phyloP scores from a whole-genome alignment of 2,113 vertebrate species.

The Mobula birostris region DNA sequence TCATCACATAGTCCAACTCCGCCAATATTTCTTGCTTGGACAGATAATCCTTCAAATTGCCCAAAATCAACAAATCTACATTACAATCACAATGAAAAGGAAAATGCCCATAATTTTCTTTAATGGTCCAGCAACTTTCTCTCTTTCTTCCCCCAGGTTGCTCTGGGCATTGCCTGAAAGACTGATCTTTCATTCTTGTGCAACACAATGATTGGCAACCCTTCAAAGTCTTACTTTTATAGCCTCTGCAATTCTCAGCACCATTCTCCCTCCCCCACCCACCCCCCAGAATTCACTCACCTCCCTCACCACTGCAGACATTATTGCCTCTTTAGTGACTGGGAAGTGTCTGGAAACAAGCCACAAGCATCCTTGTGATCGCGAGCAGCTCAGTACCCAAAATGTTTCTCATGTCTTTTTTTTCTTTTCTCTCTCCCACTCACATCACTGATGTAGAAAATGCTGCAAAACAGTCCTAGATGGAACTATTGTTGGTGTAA shows the following conservation, averaged over 20 bases:
- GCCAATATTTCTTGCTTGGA: not conserved
- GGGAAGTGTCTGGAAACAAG: not conserved
- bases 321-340: too few species aligned
- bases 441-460: not conserved
- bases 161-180: too few species aligned
- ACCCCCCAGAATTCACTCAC: not conserved
- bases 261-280: too few species aligned
- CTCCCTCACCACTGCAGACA: not conserved
- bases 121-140: not conserved
- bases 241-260: not conserved
- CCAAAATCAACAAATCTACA: not conserved
- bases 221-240: not conserved
- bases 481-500: not conserved
- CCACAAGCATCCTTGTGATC: not conserved
- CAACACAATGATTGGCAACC: not conserved
- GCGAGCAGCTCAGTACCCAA: not conserved
- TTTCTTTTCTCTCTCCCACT: not conserved
- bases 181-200: not conserved
- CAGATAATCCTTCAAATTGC: not conserved
- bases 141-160: not conserved
- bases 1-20: not conserved
- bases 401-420: not conserved
- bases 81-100: not conserved
- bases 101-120: not conserved
- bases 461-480: not conserved